Evolutionary conservation across 2,797 vertebrate species (phyloP).

Genomic region (Capromys pilorides): DNA sequence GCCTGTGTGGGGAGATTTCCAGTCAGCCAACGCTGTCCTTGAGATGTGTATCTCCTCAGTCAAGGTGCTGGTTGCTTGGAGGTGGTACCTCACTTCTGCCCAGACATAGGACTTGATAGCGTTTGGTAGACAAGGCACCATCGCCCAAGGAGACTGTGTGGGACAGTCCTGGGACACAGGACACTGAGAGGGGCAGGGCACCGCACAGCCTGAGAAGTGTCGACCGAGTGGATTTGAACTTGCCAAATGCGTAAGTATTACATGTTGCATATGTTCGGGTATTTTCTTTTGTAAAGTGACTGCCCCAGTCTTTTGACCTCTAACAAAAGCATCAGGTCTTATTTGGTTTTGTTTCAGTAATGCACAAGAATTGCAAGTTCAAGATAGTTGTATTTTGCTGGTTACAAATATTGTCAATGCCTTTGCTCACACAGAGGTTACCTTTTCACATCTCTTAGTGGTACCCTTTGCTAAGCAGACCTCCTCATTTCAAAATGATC

Average conservation of each 20-base stretch:
- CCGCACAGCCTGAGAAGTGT: not conserved
- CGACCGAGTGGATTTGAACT: not conserved
- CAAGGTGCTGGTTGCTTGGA: not conserved
- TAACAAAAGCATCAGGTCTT: not conserved
- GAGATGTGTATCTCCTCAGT: not conserved
- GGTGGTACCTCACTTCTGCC: not conserved
- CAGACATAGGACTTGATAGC: not conserved
- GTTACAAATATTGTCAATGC: not conserved
- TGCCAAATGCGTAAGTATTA: not conserved
- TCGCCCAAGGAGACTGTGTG: not conserved
- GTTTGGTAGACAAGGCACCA: not conserved
- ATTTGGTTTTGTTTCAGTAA: not conserved
- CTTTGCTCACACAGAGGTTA: not conserved
- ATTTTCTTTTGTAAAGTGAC: not conserved
- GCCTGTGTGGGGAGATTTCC: not conserved
- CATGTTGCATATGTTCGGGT: not conserved
- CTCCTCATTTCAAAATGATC: not conserved
- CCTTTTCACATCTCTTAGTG: not conserved
- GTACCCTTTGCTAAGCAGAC: not conserved
- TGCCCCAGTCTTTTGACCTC: not conserved
- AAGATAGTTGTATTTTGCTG: not conserved
- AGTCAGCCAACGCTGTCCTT: too few relatives aligned
- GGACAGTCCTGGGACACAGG: too few relatives aligned
- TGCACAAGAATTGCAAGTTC: not conserved
- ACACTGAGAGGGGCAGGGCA: not conserved